Evolutionary conservation across 2,113 vertebrate species (phyloP).

Genomic region (Melanocharis versteri): DNA sequence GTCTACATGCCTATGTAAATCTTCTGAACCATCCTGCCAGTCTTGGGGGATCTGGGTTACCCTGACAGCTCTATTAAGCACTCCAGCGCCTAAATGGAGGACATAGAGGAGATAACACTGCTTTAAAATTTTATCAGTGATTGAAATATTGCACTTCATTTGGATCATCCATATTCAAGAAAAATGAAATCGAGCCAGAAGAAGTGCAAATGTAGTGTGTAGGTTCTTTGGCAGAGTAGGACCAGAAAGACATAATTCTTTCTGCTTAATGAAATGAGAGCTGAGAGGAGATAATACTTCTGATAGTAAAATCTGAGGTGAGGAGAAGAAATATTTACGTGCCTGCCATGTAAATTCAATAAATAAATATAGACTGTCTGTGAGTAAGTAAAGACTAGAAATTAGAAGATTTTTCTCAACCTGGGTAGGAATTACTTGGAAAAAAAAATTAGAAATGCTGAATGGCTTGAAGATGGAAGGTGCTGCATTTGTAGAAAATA

Average conservation of each 20-base stretch:
- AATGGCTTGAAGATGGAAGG: not conserved
- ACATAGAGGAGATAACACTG: not conserved
- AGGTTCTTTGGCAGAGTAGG: not conserved
- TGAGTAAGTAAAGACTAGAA: not conserved
- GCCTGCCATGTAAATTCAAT: not conserved
- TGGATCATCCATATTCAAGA: not conserved
- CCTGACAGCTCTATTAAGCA: not conserved
- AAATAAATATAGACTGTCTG: not conserved
- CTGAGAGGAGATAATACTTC: not conserved
- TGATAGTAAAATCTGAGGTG: not conserved
- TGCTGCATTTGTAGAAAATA: not conserved
- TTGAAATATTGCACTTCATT: not conserved
- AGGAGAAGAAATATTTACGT: not conserved
- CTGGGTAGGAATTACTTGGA: not conserved
- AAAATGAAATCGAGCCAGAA: not conserved
- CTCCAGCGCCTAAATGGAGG: not conserved
- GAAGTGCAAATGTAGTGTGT: not conserved
- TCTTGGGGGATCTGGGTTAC: not conserved
- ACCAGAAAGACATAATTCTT: not conserved
- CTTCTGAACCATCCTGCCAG: not conserved
- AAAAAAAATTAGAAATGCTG: not conserved
- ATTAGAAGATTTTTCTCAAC: not conserved
- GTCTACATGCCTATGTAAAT: not conserved
- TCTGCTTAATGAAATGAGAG: not conserved
- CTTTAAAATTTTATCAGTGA: not conserved